phyloP scores from a whole-genome alignment of 2,888 invertebrate genomes.

The Eupithecia centaureata region DNA sequence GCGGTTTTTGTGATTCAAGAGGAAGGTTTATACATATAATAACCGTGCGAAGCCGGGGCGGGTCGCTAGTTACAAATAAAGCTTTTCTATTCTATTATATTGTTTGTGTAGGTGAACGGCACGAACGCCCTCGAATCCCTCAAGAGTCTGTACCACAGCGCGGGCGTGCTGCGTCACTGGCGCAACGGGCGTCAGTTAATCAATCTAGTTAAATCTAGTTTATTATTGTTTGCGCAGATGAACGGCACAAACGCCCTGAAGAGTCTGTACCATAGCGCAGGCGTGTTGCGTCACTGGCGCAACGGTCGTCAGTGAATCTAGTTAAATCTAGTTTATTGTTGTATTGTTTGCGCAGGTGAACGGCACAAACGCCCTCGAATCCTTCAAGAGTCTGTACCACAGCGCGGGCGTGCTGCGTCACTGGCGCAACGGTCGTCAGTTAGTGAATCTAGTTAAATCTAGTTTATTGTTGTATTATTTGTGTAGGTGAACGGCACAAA shows the following conservation, averaged over 20 bases:
- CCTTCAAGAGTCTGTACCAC: slow-evolving; percentile 89
- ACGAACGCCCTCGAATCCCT: slow-evolving; percentile 87
- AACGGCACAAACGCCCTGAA: slow-evolving; percentile 86
- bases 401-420: slow-evolving; percentile 93
- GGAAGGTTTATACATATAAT: too few species aligned
- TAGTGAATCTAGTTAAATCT: too few species aligned
- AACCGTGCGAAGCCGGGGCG: too few species aligned
- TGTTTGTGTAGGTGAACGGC: slow-evolving; percentile 67
- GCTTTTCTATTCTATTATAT: too few species aligned
- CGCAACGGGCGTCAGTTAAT: slow-evolving; percentile 97
- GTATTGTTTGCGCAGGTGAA: slow-evolving; percentile 67
- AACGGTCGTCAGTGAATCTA: too few species aligned
- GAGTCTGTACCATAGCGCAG: slow-evolving; percentile 91
- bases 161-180: slow-evolving; percentile 95
- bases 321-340: too few species aligned
- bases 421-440: slow-evolving; percentile 97
- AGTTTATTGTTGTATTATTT: too few species aligned
- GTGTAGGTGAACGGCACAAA: slow-evolving; percentile 73
- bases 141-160: slow-evolving; percentile 89
- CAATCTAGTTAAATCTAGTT: too few species aligned
- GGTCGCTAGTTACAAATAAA: too few species aligned
- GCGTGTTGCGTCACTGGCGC: slow-evolving; percentile 93
- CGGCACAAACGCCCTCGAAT: slow-evolving; percentile 86
- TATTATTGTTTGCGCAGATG: too few species aligned
- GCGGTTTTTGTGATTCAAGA: too few species aligned